These are phyloP conservation scores for Agrochola circellaris DNA, from an alignment of 2,888 invertebrate species.

Conservation along the genomic window DNA sequence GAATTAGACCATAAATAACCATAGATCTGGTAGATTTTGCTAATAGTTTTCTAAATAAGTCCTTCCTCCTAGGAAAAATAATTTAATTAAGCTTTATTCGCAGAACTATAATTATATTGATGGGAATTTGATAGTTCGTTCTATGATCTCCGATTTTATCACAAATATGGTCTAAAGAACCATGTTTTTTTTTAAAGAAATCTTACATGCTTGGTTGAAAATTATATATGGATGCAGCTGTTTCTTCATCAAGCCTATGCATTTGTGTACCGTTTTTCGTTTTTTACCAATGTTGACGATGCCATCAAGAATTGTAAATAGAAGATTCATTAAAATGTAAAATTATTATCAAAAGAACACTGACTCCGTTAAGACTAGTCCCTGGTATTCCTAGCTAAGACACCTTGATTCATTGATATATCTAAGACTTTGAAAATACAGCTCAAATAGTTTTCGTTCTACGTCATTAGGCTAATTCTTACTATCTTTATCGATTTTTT, in stretches of 20 bases:
- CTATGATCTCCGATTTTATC: background rate
- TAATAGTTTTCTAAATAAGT: background rate
- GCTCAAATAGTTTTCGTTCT: background rate
- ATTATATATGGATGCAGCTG: background rate
- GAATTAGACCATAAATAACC: background rate
- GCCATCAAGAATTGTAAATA: background rate
- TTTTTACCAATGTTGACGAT: no score
- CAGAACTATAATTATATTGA: no score
- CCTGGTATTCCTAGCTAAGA: background rate
- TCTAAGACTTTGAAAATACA: background rate
- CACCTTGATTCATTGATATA: background rate
- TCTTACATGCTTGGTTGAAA: background rate
- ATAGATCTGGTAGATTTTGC: background rate
- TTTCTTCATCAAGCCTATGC: background rate
- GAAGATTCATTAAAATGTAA: background rate
- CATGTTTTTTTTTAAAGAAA: background rate
- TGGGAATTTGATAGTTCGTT: background rate
- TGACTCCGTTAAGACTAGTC: background rate
- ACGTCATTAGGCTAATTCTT: slow-evolving; percentile 32
- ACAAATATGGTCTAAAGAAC: background rate
- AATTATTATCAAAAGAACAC: background rate
- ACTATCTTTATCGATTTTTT: slow-evolving; percentile 12
- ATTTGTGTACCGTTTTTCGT: background rate
- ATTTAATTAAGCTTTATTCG: no score
- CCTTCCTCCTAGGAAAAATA: background rate